These are phyloP conservation scores for Trichogramma evanescens DNA, from an alignment of 2,888 invertebrate genomes.

Conservation along the genomic window DNA sequence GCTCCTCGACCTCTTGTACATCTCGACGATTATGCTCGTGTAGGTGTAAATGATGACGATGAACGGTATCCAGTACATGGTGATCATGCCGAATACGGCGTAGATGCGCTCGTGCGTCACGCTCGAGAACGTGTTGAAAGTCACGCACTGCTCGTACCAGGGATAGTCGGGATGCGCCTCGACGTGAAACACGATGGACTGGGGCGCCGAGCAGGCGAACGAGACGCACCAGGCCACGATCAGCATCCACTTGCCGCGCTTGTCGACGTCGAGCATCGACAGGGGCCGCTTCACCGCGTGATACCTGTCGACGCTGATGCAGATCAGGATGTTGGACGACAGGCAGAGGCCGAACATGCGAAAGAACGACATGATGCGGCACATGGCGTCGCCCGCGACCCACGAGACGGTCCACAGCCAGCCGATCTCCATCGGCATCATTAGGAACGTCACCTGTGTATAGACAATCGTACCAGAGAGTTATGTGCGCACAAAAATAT, in stretches of 20 bases:
- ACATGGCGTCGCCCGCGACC: constrained; percentile 77
- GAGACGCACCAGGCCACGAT: constrained; percentile 73
- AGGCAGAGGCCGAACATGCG: constrained; percentile 79
- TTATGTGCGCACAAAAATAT: too few species aligned
- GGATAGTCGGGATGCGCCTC: constrained; percentile 74
- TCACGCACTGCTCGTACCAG: constrained; percentile 88
- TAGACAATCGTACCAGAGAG: not conserved
- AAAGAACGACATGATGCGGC: constrained; percentile 81
- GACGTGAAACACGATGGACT: constrained; percentile 80
- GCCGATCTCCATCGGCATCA: constrained; percentile 86
- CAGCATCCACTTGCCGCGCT: constrained; percentile 72
- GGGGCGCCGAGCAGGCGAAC: constrained; percentile 71
- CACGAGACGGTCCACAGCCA: constrained; percentile 84
- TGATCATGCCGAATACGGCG: constrained; percentile 73
- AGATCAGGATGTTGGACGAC: constrained; percentile 80
- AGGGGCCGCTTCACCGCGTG: constrained; percentile 79
- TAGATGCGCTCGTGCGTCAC: constrained; percentile 70
- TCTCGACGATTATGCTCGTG: constrained; percentile 78
- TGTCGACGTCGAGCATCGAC: constrained; percentile 65
- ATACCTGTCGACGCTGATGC: constrained; percentile 87
- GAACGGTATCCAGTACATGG: constrained; percentile 82
- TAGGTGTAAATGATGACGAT: constrained; percentile 82
- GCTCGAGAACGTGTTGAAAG: constrained; percentile 72
- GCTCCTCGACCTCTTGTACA: constrained; percentile 66
- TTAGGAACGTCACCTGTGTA: constrained; percentile 71